Conservation (phyloP, 2,113 vertebrate species). For the Felis chaus region DNA sequence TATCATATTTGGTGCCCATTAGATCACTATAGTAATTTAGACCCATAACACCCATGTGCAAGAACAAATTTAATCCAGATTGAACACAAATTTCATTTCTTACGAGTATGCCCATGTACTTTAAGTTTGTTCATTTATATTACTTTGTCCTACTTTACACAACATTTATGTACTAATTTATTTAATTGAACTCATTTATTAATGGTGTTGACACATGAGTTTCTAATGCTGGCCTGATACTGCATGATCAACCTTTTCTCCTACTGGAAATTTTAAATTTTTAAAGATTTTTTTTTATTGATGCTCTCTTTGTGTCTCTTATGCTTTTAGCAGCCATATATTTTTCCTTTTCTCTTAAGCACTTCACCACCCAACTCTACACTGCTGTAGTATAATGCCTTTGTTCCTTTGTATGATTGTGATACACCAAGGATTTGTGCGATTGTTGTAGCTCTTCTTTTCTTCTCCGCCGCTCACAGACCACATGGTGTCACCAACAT, state of each 20-base stretch:
- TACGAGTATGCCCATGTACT: not conserved
- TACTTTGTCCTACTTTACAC: not conserved
- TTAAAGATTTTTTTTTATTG: not conserved
- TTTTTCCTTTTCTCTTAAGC: not conserved
- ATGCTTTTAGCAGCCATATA: not conserved
- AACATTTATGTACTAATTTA: not conserved
- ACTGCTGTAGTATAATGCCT: not conserved
- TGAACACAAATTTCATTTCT: constrained; percentile 18
- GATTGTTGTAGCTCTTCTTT: not conserved
- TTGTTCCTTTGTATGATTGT: not conserved
- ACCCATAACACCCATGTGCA: not conserved
- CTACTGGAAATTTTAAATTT: not conserved
- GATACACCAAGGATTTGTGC: not conserved
- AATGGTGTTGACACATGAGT: not conserved
- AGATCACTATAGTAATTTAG: not conserved
- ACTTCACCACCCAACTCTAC: not conserved
- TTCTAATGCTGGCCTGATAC: not conserved
- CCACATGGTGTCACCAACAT: not conserved
- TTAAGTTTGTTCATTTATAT: not conserved
- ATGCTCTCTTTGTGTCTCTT: not conserved
- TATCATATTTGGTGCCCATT: not conserved
- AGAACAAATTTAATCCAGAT: not conserved
- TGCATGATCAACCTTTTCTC: not conserved
- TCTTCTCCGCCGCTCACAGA: not conserved
- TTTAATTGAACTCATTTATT: not conserved